Evolutionary conservation across 2,888 invertebrate species (phyloP).

Genomic region (Catocala sponsa): DNA sequence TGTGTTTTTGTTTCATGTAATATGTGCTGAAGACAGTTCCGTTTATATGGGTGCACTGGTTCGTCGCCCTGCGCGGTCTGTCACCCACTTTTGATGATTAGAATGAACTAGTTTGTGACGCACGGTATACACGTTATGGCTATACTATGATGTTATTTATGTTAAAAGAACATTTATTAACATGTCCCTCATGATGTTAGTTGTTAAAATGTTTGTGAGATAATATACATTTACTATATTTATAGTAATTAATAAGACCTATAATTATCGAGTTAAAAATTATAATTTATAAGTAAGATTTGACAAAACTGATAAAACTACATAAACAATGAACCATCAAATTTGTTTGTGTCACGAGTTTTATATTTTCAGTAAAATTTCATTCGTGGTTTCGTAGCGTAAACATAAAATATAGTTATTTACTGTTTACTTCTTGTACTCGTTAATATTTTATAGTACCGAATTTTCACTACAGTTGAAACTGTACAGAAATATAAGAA

Average conservation of each 20-base stretch:
- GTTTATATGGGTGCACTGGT: constrained; percentile 80
- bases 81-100: constrained; percentile 76
- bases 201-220: not conserved
- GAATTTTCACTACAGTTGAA: not conserved
- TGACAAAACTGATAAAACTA: not conserved
- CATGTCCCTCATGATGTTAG: constrained; percentile 9
- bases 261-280: too few species aligned
- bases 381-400: not conserved
- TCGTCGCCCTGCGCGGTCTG: constrained; percentile 69
- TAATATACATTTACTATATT: too few species aligned
- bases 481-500: constrained; percentile 5
- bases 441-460: not conserved
- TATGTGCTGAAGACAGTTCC: constrained; percentile 68
- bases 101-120: constrained; percentile 62
- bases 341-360: not conserved
- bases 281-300: not conserved
- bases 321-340: not conserved
- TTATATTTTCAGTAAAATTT: constrained; percentile 5
- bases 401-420: not conserved
- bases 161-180: constrained; percentile 32
- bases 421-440: not conserved
- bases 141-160: constrained; percentile 67
- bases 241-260: too few species aligned
- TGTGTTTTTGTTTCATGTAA: constrained; percentile 67
- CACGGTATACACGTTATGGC: constrained; percentile 45